Evolutionary conservation across 2,797 vertebrate genomes (phyloP).

Genomic region (Sternotherus odoratus): DNA sequence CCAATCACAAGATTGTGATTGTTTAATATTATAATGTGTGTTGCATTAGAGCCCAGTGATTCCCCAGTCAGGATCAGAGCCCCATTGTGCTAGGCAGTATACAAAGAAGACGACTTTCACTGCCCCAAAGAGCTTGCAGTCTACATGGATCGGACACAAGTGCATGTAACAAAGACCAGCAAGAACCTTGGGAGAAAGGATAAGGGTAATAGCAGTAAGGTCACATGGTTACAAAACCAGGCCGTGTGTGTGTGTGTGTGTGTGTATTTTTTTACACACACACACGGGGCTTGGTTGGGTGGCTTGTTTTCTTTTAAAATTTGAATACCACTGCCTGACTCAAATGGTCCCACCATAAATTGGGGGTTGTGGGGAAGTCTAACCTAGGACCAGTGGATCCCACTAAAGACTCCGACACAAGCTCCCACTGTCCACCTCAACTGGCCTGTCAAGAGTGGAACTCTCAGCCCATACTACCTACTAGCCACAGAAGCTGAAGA

Average conservation of each 20-base stretch:
- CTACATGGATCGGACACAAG: background rate
- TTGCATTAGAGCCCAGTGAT: rapidly evolving
- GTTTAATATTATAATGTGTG: rapidly evolving
- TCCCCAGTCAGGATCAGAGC: rapidly evolving
- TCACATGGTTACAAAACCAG: background rate
- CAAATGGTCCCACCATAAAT: background rate
- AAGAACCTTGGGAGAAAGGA: background rate
- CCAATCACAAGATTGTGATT: rapidly evolving
- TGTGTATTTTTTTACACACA: background rate
- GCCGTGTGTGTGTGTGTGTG: background rate
- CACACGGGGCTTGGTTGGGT: background rate
- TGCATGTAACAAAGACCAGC: background rate
- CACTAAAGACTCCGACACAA: background rate
- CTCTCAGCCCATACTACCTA: background rate
- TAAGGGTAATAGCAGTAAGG: rapidly evolving
- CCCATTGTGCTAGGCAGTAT: rapidly evolving
- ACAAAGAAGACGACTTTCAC: background rate
- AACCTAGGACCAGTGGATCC: background rate
- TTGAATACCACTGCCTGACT: background rate
- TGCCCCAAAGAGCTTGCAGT: background rate
- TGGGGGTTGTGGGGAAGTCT: background rate
- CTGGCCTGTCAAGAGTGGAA: background rate
- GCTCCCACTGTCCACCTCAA: background rate
- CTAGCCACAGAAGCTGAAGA: background rate
- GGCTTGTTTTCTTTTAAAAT: background rate